Conservation (phyloP, 2,888 invertebrate genomes). For the Hylaea fasciaria region DNA sequence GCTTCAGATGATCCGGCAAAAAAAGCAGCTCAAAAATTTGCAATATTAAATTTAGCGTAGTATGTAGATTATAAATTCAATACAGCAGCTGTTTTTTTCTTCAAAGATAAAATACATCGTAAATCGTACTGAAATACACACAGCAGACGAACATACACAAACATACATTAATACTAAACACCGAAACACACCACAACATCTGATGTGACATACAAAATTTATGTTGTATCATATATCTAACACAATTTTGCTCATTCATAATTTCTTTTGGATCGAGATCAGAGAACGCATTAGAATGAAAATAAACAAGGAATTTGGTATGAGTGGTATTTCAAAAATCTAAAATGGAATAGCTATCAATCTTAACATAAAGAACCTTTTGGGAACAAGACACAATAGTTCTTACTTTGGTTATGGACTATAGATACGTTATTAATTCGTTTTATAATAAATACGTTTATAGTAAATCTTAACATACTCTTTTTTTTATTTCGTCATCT, state of each 20-base stretch:
- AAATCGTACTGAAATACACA: slow-evolving; percentile 45
- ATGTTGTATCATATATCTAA: slow-evolving; percentile 41
- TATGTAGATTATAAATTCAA: slow-evolving; percentile 30
- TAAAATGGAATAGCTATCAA: slow-evolving; percentile 1
- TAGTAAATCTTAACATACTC: no score
- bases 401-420: no score
- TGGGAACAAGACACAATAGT: not conserved
- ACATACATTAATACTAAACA: slow-evolving; percentile 43
- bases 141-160: slow-evolving; percentile 39
- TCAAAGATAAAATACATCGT: slow-evolving; percentile 47
- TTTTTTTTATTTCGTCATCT: no score
- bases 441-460: no score
- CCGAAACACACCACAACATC: slow-evolving; percentile 41
- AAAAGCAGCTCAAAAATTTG: not conserved
- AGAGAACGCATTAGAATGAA: slow-evolving; percentile 35
- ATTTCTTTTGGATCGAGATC: slow-evolving; percentile 49
- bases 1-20: not conserved
- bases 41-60: slow-evolving; percentile 8
- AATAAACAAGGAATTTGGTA: slow-evolving; percentile 20
- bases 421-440: no score
- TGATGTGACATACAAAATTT: slow-evolving; percentile 44
- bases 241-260: slow-evolving; percentile 34
- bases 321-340: slow-evolving; percentile 11
- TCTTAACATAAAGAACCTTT: slow-evolving; percentile 1
- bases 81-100: slow-evolving; percentile 36